Evolutionary conservation across 2,113 vertebrate genomes (phyloP), one percentile per base, ranked within the genome.

Genomic region (Lathamus discolor): DNA sequence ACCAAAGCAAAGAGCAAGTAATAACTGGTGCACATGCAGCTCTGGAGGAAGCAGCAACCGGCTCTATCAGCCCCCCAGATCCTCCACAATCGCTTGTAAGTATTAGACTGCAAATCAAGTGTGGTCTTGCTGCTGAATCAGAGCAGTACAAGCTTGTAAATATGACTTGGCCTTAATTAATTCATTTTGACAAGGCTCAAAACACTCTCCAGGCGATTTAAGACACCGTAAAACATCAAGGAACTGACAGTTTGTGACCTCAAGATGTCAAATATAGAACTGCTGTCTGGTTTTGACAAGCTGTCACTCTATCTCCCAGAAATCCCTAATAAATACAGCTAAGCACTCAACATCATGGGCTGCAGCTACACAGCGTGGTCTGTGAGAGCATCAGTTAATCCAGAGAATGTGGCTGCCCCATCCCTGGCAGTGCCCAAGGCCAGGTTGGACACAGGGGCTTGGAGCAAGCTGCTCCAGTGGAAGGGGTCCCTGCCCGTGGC

Each of bases 181-280:
- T 73, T 55, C 66, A 77, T 88, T 80, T 83, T 91, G 95, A 96
- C 93, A 95, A 87, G 87, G 85, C 92, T 94, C 93, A 83, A 87
- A 96, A 88, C 76, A 88, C 43, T 91, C 93, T 85, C 51, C 92
- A 77, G 90, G 85, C 52, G 0, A 90, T 86, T 83, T 80, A 66
- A 92, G 82, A 52, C 62, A 75, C 91, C 0, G 5, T 85, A 82
- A 95, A 95, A 96, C 76, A 79, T 73, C 37, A 77, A 83, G 83
- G 75, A 88, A 73, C 85, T 63, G 90, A 88, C 72, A 74, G 72
- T 24, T 94, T 93, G 74, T 93, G 85, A 92, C 92, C 90, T 93
- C 78, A 41, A 91, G 67, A 83, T 66, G 90, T 86, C 94, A 93
- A 87, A 89, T 9, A 54, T 17, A 85, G 84, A 91, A 46, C 44